Percentiles rank a stretch among this genome's conserved stretches.
phyloP scores from a whole-genome alignment of 1,140 invertebrate species.

The Drosophila ercepeae region DNA sequence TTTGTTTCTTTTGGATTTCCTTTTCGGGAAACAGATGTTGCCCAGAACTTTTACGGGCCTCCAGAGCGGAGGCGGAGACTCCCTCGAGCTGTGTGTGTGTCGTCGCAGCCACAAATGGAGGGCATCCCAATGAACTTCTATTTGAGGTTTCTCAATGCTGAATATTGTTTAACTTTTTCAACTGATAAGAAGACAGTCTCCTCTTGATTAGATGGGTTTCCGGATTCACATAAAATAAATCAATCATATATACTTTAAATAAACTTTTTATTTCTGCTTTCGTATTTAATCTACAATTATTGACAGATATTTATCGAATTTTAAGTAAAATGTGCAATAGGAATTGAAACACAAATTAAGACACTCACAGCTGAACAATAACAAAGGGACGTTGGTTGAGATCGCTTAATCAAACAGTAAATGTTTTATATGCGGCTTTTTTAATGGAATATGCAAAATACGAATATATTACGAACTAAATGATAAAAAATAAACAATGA shows the following conservation, averaged over 20 bases:
- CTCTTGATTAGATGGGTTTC: background rate
- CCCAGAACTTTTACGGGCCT: constrained; percentile 51
- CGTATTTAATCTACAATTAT: constrained; percentile 23
- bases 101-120: background rate
- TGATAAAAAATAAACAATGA: constrained; percentile 35
- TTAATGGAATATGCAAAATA: constrained; percentile 39
- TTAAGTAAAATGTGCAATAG: constrained; percentile 56
- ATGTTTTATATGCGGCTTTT: constrained; percentile 21
- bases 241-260: constrained; percentile 4
- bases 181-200: constrained; percentile 11
- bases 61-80: constrained; percentile 22
- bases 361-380: constrained; percentile 57
- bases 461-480: constrained; percentile 34
- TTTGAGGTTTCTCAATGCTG: constrained; percentile 5
- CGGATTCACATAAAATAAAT: too few relatives aligned
- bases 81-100: constrained; percentile 3
- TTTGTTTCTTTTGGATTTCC: constrained; percentile 58
- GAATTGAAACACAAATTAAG: constrained; percentile 51
- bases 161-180: background rate
- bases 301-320: constrained; percentile 25
- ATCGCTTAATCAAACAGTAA: constrained; percentile 61
- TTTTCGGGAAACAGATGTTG: constrained; percentile 78
- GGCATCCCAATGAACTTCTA: constrained; percentile 37
- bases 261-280: constrained; percentile 36
- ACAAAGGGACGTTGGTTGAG: constrained; percentile 52